Evolutionary conservation across 2,797 vertebrate genomes (phyloP).

Genomic region (Melanotaenia nigrans): DNA sequence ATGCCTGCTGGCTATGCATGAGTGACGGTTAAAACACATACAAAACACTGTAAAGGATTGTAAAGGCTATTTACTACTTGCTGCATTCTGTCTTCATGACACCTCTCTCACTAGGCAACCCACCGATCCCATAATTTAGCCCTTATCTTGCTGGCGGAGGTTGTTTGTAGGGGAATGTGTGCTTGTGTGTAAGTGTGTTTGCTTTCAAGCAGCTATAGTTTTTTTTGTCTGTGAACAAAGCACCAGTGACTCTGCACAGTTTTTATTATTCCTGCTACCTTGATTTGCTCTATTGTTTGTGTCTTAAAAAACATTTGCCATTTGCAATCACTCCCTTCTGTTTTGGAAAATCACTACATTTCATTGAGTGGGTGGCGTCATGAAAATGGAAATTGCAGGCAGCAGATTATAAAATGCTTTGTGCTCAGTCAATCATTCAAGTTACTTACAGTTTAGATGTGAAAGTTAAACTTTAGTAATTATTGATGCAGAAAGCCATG

Average conservation of each 20-base stretch:
- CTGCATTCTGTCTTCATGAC: conserved; percentile 62
- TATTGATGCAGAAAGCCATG: conserved; percentile 45
- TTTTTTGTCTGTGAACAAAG: conserved; percentile 20
- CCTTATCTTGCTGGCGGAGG: conserved; percentile 63
- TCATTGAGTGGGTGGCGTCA: conserved; percentile 46
- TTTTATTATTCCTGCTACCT: conserved; percentile 23
- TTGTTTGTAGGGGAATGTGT: conserved; percentile 68
- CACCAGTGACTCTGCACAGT: conserved; percentile 8
- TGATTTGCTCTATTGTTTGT: conserved; percentile 67
- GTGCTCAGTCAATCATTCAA: conserved; percentile 47
- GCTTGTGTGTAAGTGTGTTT: conserved; percentile 18
- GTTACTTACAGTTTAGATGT: conserved; percentile 45
- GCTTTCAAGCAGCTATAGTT: conserved; percentile 8
- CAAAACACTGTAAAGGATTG: conserved; percentile 8
- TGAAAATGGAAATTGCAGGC: conserved; percentile 38
- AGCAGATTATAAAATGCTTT: conserved; percentile 41
- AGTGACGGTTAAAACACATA: conserved; percentile 48
- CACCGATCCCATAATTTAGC: conserved; percentile 72
- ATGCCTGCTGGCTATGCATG: conserved; percentile 37
- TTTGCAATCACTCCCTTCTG: conserved; percentile 52
- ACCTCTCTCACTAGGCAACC: conserved; percentile 55
- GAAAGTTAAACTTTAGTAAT: conserved; percentile 55
- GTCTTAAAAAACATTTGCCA: conserved; percentile 51
- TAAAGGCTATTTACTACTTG: conserved; percentile 62
- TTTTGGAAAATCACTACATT: conserved; percentile 60